These are phyloP conservation scores for Operophtera brumata DNA, from an alignment of 2,888 invertebrate genomes.

Conservation along the genomic window DNA sequence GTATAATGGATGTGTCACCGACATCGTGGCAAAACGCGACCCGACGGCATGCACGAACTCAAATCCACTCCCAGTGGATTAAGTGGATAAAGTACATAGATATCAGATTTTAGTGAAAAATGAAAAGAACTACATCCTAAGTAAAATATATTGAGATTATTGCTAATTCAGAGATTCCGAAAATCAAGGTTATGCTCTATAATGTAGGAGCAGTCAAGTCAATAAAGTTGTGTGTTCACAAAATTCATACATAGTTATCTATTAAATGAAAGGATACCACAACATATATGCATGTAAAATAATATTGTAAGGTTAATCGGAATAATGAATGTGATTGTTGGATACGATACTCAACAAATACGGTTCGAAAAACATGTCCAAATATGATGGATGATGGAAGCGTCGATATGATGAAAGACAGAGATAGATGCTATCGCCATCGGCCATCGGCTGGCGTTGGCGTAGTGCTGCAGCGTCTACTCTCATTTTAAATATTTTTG, in stretches of 20 bases:
- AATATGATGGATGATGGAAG: constrained; percentile 73
- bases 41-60: constrained; percentile 63
- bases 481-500: constrained; percentile 27
- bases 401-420: constrained; percentile 68
- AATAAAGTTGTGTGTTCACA: background rate
- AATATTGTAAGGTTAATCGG: constrained; percentile 42
- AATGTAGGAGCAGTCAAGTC: no score
- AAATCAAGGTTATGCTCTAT: no score
- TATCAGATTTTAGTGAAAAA: constrained; percentile 55
- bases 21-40: constrained; percentile 67
- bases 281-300: background rate
- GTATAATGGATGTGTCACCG: constrained; percentile 79
- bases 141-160: no score
- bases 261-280: background rate
- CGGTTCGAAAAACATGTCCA: constrained; percentile 73
- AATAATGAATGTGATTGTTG: constrained; percentile 71
- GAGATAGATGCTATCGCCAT: constrained; percentile 53
- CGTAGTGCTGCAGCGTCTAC: constrained; percentile 23
- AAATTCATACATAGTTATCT: background rate
- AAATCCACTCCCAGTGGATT: constrained; percentile 65
- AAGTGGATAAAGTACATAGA: constrained; percentile 46
- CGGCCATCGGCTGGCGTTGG: constrained; percentile 35
- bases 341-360: constrained; percentile 71
- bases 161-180: no score
- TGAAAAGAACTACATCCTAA: constrained; percentile 26